A percentile compares a stretch with the other conserved stretches of the same genome.
Conservation (phyloP, 2,888 invertebrate genomes). For the Eristalis tenax region DNA sequence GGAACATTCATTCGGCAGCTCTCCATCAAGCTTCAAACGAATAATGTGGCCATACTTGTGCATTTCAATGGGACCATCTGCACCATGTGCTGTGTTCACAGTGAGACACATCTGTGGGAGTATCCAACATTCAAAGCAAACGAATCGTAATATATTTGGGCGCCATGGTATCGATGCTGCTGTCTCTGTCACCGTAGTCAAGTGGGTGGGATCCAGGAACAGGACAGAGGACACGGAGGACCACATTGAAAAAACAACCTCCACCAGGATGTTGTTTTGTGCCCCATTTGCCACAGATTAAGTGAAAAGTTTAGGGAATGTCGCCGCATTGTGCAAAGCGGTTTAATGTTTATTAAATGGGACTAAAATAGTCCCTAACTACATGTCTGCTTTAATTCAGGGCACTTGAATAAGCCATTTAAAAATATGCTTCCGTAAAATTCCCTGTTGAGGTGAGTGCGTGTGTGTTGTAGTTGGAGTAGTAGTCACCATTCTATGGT, state of each 20-base stretch:
- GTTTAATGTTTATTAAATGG: neutral
- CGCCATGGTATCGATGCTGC: neutral
- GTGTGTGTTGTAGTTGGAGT: neutral
- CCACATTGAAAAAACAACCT: neutral
- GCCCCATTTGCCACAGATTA: conserved; percentile 10
- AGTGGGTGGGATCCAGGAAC: neutral
- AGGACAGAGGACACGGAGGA: neutral
- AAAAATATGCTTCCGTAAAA: neutral
- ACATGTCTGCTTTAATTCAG: neutral
- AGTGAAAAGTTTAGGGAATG: neutral
- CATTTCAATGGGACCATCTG: neutral
- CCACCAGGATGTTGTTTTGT: neutral
- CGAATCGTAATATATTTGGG: neutral
- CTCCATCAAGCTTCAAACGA: neutral
- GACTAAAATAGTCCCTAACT: neutral
- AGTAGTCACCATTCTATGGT: neutral
- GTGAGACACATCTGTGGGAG: neutral
- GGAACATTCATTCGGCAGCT: neutral
- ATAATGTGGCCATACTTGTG: neutral
- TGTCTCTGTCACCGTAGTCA: neutral
- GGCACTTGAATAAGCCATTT: neutral
- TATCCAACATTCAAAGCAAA: neutral
- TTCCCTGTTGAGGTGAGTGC: neutral
- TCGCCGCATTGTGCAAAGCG: conserved; percentile 2
- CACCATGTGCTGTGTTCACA: neutral